Percentiles rank a stretch among this genome's conserved stretches.
Evolutionary conservation across 2,888 invertebrate genomes (phyloP).

Genomic region (Drosophila melanosoma): DNA sequence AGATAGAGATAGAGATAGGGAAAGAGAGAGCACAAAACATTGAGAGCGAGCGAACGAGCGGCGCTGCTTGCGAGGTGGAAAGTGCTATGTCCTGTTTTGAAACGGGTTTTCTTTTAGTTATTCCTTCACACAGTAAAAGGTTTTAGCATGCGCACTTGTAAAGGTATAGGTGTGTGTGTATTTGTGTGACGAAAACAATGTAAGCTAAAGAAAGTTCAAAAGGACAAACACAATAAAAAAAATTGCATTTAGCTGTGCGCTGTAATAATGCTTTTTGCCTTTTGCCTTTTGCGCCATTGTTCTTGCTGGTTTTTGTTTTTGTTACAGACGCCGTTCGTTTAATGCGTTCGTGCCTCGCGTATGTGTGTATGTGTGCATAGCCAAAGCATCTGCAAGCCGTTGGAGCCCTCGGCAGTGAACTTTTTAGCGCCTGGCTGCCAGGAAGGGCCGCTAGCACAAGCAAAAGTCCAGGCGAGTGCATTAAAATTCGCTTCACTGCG

Average conservation of each 20-base stretch:
- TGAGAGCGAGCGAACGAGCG: slow-evolving; percentile 28
- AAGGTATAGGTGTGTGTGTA: slow-evolving; percentile 13
- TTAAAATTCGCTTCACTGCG: slow-evolving; percentile 23
- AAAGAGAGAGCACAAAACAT: slow-evolving; percentile 7
- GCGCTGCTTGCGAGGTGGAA: slow-evolving; percentile 16
- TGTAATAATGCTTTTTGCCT: slow-evolving; percentile 28
- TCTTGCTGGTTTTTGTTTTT: slow-evolving; percentile 20
- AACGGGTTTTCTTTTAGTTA: slow-evolving; percentile 38
- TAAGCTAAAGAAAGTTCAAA: slow-evolving; percentile 51
- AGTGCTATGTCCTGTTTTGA: slow-evolving; percentile 41
- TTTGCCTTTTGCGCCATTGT: slow-evolving; percentile 19
- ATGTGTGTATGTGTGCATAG: slow-evolving; percentile 26
- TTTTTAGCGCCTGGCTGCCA: slow-evolving; percentile 65
- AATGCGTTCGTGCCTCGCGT: slow-evolving; percentile 42
- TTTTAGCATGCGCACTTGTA: slow-evolving; percentile 14
- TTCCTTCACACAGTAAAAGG: slow-evolving; percentile 28
- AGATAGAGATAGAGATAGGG: slow-evolving; percentile 18
- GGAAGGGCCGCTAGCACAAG: slow-evolving; percentile 47
- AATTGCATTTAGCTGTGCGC: slow-evolving; percentile 74
- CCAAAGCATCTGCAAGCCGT: slow-evolving; percentile 46
- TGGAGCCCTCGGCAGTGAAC: slow-evolving; percentile 72
- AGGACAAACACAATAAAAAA: slow-evolving; percentile 60
- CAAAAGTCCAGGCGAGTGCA: slow-evolving; percentile 25
- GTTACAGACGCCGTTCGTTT: slow-evolving; percentile 18
- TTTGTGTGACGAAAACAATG: slow-evolving; percentile 55